Conservation (phyloP, 2,888 invertebrate genomes). For the Dynastes hyllus region DNA sequence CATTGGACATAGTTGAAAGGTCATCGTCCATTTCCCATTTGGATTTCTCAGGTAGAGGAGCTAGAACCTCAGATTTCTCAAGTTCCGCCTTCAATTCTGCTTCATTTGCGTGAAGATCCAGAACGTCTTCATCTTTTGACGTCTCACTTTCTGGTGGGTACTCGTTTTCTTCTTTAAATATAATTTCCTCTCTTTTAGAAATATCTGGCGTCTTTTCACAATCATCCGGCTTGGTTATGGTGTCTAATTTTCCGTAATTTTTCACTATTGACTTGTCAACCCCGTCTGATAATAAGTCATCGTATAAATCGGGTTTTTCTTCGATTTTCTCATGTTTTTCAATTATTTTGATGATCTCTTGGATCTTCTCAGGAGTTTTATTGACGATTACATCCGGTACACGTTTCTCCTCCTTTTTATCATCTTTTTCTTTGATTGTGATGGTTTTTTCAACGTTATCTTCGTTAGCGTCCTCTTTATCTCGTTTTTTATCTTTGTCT, state of each 20-base stretch:
- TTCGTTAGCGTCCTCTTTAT: conserved; percentile 60
- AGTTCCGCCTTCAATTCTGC: conserved; percentile 73
- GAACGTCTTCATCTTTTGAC: conserved; percentile 70
- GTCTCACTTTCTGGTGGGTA: conserved; percentile 50
- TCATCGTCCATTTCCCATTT: conserved; percentile 92
- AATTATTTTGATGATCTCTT: conserved; percentile 39
- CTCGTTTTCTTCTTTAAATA: conserved; percentile 58
- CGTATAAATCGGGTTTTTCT: conserved; percentile 69
- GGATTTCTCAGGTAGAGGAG: conserved; percentile 85
- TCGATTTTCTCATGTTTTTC: conserved; percentile 64
- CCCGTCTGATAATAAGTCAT: conserved; percentile 73
- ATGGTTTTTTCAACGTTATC: conserved; percentile 73
- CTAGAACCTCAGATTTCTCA: conserved; percentile 77
- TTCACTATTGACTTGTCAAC: conserved; percentile 76
- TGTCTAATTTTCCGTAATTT: conserved; percentile 72
- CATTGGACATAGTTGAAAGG: conserved; percentile 71
- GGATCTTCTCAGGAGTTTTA: conserved; percentile 55
- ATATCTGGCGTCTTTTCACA: conserved; percentile 52
- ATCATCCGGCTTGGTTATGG: conserved; percentile 62
- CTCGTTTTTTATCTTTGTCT: conserved; percentile 64
- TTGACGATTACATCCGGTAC: conserved; percentile 40
- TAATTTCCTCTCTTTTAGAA: conserved; percentile 54
- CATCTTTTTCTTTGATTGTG: conserved; percentile 70
- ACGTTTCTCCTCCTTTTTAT: conserved; percentile 58
- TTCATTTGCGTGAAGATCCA: conserved; percentile 77